Evolutionary conservation across 1,140 invertebrate genomes (phyloP).

Genomic region (Forficula auricularia): DNA sequence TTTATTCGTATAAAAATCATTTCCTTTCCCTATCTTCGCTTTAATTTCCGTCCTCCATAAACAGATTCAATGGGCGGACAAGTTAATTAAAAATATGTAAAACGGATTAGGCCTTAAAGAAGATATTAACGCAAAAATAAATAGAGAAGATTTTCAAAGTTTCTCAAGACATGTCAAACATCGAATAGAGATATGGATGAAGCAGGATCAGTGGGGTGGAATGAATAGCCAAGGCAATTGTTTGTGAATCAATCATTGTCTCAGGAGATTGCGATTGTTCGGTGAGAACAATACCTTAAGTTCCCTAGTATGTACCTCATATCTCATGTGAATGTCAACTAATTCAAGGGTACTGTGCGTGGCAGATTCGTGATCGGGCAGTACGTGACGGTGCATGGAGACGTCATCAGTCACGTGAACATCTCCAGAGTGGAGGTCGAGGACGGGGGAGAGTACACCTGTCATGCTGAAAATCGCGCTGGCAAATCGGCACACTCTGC

Average conservation of each 20-base stretch:
- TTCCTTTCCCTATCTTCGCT: too few species aligned
- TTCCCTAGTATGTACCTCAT: not conserved
- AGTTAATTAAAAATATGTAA: too few species aligned
- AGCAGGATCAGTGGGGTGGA: too few species aligned
- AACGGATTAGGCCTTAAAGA: too few species aligned
- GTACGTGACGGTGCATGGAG: constrained; percentile 60
- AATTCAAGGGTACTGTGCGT: constrained; percentile 13
- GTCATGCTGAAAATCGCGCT: constrained; percentile 59
- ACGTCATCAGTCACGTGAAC: constrained; percentile 74
- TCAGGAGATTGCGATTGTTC: not conserved
- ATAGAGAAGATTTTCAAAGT: not conserved
- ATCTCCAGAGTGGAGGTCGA: constrained; percentile 65
- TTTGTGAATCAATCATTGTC: not conserved
- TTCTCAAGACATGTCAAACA: not conserved
- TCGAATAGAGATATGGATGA: not conserved
- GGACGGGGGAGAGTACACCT: constrained; percentile 75
- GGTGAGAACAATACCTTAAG: not conserved
- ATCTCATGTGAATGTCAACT: constrained; percentile 7
- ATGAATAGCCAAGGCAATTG: not conserved
- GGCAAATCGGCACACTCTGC: constrained; percentile 57
- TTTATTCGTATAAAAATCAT: too few species aligned
- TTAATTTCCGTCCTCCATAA: too few species aligned
- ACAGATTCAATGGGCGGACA: too few species aligned
- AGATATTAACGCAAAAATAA: too few species aligned
- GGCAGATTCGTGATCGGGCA: constrained; percentile 61